These are phyloP conservation scores for Acromyrmex heyeri DNA, from an alignment of 1,140 invertebrate species.

Conservation along the genomic window DNA sequence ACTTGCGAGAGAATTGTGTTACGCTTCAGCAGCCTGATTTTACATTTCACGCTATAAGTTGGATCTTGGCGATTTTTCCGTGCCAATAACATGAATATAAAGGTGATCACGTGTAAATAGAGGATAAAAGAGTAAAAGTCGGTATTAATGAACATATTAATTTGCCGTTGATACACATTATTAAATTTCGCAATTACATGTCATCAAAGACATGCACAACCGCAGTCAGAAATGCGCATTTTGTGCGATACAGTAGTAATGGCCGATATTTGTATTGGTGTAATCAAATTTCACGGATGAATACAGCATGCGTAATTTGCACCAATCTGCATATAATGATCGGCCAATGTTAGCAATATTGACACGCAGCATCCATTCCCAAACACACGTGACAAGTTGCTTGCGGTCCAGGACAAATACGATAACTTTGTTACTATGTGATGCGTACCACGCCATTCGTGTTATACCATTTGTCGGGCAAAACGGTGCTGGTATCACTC, in stretches of 20 bases:
- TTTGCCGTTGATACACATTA: background rate
- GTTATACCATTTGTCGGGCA: constrained; percentile 45
- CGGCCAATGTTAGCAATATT: constrained; percentile 48
- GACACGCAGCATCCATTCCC: constrained; percentile 44
- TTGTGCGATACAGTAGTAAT: background rate
- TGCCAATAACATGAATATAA: background rate
- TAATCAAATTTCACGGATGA: constrained; percentile 47
- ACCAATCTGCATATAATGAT: constrained; percentile 58
- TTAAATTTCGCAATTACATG: background rate
- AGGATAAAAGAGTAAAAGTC: background rate
- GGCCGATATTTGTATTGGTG: constrained; percentile 21
- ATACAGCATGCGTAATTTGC: constrained; percentile 11
- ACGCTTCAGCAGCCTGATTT: background rate
- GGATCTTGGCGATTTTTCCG: background rate
- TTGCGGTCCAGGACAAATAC: constrained; percentile 30
- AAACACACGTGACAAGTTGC: constrained; percentile 50
- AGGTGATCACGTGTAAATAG: background rate
- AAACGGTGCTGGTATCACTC: constrained; percentile 24
- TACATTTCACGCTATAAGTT: background rate
- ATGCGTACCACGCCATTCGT: constrained; percentile 34
- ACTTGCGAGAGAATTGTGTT: background rate
- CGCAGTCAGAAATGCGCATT: background rate
- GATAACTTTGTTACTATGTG: constrained; percentile 55
- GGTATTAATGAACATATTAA: background rate
- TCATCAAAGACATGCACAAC: background rate